Evolutionary conservation across 2,888 invertebrate genomes (phyloP).

Genomic region (Agrochola litura): DNA sequence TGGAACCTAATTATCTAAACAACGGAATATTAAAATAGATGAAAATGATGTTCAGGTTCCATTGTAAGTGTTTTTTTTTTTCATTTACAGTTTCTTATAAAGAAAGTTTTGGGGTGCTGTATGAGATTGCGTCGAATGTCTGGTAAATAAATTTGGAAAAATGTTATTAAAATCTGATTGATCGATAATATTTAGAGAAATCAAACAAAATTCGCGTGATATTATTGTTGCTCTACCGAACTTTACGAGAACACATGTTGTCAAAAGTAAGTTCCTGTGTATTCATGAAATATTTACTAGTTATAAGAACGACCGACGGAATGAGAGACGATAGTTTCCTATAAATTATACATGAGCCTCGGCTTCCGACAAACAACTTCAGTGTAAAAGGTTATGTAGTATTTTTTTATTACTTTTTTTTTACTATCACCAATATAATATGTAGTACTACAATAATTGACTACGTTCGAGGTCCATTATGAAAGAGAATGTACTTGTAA

Average conservation of each 20-base stretch:
- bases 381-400: conserved; percentile 9
- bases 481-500: background rate
- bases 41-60: background rate
- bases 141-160: background rate
- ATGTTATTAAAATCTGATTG: background rate
- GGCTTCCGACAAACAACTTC: conserved; percentile 27
- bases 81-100: background rate
- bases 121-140: background rate
- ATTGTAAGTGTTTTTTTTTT: background rate
- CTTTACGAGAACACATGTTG: conserved; percentile 20
- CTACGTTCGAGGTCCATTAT: background rate
- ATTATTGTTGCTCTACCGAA: conserved; percentile 3
- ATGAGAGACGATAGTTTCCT: conserved; percentile 18
- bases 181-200: background rate
- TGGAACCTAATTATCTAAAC: background rate
- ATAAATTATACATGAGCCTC: conserved; percentile 51
- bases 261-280: conserved; percentile 8
- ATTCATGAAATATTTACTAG: conserved; percentile 59
- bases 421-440: background rate
- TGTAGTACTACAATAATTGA: background rate
- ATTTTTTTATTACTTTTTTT: background rate
- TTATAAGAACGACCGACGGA: conserved; percentile 14
- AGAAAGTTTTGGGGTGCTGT: background rate
- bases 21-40: background rate
- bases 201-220: background rate